These are phyloP conservation scores for Drepanosiphum platanoidis DNA, from an alignment of 2,888 invertebrate species.

Conservation along the genomic window DNA sequence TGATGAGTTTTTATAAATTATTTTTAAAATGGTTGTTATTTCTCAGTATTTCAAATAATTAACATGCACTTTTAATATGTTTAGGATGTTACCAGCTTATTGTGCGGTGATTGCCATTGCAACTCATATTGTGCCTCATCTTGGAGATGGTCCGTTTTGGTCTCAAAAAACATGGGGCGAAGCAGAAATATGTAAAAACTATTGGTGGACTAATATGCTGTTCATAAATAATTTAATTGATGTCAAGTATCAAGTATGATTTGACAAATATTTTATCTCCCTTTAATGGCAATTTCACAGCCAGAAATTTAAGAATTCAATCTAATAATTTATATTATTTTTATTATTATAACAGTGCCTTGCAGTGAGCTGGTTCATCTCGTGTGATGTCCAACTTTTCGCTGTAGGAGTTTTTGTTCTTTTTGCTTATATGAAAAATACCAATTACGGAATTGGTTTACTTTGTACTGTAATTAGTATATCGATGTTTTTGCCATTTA, in stretches of 20 bases:
- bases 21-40: too few species aligned
- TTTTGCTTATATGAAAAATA: conserved; percentile 16
- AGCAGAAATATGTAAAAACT: conserved; percentile 64
- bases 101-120: conserved; percentile 33
- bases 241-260: conserved; percentile 64
- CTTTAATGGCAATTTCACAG: conserved; percentile 54
- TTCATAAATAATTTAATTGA: conserved; percentile 64
- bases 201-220: conserved; percentile 65
- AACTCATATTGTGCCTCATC: conserved; percentile 52
- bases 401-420: conserved; percentile 42
- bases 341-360: conserved; percentile 59
- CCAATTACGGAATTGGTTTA: neutral
- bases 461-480: neutral
- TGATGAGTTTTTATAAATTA: too few species aligned
- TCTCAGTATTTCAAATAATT: too few species aligned
- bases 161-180: conserved; percentile 61
- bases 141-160: conserved; percentile 64
- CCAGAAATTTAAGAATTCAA: too few species aligned
- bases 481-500: conserved; percentile 6
- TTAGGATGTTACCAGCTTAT: conserved; percentile 61
- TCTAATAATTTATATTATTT: too few species aligned
- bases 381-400: conserved; percentile 61
- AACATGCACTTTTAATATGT: neutral
- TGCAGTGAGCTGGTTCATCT: conserved; percentile 62
- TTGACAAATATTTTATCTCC: conserved; percentile 63